Evolutionary conservation across 2,888 invertebrate genomes (phyloP).

Genomic region (Sussaba pulchella): DNA sequence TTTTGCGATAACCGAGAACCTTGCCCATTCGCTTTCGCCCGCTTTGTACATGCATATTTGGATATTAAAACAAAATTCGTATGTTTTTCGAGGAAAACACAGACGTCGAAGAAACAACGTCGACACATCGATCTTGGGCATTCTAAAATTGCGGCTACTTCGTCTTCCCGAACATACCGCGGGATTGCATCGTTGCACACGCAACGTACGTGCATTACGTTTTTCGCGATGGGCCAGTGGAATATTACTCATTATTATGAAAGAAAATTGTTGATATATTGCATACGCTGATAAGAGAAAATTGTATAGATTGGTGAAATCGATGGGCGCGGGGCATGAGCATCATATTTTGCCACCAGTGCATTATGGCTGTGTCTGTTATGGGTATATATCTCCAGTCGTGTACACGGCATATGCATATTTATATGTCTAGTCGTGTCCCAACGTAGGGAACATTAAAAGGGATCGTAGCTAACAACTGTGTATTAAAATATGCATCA

Average conservation of each 20-base stretch:
- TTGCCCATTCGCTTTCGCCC: conserved; percentile 29
- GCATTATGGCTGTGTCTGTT: neutral
- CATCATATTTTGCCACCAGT: neutral
- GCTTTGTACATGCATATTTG: conserved; percentile 35
- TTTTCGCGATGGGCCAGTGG: neutral
- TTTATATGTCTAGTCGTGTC: neutral
- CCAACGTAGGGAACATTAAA: neutral
- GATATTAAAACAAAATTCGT: conserved; percentile 6
- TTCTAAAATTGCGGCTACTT: neutral
- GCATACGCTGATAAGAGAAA: conserved; percentile 18
- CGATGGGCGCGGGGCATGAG: conserved; percentile 11
- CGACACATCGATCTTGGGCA: too few species aligned
- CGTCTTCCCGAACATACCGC: neutral
- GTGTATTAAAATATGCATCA: conserved; percentile 23
- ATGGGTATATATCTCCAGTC: conserved; percentile 7
- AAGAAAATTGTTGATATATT: conserved; percentile 6
- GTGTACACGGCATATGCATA: too few species aligned
- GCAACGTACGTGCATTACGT: neutral
- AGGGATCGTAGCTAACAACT: neutral
- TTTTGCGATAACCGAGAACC: conserved; percentile 40
- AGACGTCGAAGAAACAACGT: neutral
- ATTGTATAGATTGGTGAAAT: conserved; percentile 44
- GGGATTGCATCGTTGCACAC: neutral
- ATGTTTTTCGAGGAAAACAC: neutral
- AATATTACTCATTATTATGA: neutral